Conservation (phyloP, 30 jellyfish, hydroid and myxozoan genomes). For the Turritopsis rubra region DNA sequence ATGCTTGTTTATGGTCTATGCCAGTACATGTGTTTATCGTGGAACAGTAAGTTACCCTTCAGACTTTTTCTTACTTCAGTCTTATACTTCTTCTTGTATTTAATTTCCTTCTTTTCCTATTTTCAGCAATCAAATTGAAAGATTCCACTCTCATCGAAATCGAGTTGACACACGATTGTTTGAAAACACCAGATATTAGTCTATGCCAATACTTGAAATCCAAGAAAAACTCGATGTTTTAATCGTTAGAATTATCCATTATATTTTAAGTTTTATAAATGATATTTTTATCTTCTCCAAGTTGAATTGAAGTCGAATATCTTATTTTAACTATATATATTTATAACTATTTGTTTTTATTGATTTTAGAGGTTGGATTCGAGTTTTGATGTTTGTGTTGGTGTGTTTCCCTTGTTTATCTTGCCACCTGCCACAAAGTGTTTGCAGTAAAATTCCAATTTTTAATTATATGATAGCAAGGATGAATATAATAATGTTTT, state of each 20-base stretch:
- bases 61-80: too few relatives aligned
- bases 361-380: background rate
- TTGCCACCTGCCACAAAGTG: too few relatives aligned
- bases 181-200: slow-evolving; percentile 2
- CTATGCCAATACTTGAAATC: background rate
- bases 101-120: background rate
- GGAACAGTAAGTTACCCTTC: slow-evolving; percentile 13
- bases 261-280: background rate
- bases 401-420: too few relatives aligned
- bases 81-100: too few relatives aligned
- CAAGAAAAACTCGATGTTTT: background rate
- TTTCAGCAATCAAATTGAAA: slow-evolving; percentile 2
- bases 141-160: slow-evolving; percentile 19
- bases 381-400: background rate
- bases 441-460: too few relatives aligned
- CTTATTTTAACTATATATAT: background rate
- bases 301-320: background rate
- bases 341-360: background rate
- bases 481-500: too few relatives aligned
- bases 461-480: too few relatives aligned
- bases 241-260: background rate
- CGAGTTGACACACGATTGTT: background rate
- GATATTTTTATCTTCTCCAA: background rate
- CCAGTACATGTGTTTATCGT: slow-evolving; percentile 9
- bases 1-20: slow-evolving; percentile 23